Conservation (phyloP, 2,797 vertebrate species). For the Propithecus deckenii region DNA sequence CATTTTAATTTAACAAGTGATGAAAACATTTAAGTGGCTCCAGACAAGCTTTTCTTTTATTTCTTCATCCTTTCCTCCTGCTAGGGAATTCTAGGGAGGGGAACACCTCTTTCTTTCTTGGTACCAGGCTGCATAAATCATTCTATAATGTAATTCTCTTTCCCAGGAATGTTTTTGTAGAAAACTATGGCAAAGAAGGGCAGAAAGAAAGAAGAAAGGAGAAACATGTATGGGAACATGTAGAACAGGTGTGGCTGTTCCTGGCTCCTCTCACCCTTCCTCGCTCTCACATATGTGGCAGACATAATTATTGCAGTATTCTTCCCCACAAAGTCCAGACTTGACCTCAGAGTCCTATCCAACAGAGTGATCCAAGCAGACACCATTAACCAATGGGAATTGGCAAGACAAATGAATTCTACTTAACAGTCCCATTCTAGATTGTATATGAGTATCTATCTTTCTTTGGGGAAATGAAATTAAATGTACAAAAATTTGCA, state of each 20-base stretch:
- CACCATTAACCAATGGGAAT: neutral
- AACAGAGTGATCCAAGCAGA: neutral
- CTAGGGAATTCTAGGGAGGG: neutral
- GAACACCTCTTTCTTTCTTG: neutral
- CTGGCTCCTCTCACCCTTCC: neutral
- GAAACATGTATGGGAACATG: neutral
- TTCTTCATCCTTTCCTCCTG: neutral
- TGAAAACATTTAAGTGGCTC: neutral
- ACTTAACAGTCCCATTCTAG: neutral
- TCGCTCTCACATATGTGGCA: neutral
- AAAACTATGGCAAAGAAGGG: neutral
- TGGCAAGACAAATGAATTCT: neutral
- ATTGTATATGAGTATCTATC: neutral
- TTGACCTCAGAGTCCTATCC: neutral
- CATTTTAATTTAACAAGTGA: constrained; percentile 10
- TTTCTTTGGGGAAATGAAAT: neutral
- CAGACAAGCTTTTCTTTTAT: neutral
- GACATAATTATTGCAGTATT: neutral
- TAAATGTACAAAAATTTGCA: neutral
- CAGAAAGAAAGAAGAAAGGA: neutral
- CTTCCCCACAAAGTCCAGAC: neutral
- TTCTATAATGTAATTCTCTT: neutral
- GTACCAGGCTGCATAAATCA: neutral
- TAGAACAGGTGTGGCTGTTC: rapidly evolving
- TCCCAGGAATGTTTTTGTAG: neutral